A percentile compares a stretch with the other conserved stretches of the same genome.
These are phyloP conservation scores for Clepsis dumicolana DNA, from an alignment of 2,888 invertebrate genomes.

Conservation along the genomic window DNA sequence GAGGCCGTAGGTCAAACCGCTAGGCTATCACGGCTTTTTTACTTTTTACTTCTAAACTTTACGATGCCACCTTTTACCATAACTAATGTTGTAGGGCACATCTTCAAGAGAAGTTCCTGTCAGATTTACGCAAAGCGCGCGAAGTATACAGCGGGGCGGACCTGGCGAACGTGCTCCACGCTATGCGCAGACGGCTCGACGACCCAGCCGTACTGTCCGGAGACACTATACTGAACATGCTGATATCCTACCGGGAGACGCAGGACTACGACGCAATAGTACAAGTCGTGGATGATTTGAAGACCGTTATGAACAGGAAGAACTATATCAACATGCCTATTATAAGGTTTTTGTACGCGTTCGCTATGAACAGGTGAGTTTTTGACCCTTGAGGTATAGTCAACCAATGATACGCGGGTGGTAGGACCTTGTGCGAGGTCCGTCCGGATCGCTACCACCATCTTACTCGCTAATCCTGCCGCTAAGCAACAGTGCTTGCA, in stretches of 20 bases:
- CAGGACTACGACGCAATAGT: constrained; percentile 99
- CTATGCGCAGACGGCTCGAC: constrained; percentile 96
- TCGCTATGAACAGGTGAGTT: constrained; percentile 95
- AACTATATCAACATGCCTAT: constrained; percentile 96
- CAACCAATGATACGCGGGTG: too few species aligned
- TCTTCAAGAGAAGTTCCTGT: constrained; percentile 98
- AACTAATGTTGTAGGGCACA: constrained; percentile 90
- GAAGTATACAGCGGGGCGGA: constrained; percentile 95
- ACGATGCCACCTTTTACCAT: too few species aligned
- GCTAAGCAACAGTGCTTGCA: too few species aligned
- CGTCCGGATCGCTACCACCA: too few species aligned
- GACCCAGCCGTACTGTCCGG: constrained; percentile 98
- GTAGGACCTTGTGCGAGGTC: too few species aligned
- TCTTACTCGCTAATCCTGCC: too few species aligned
- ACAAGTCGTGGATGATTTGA: constrained; percentile 96
- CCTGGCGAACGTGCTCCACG: constrained; percentile 92
- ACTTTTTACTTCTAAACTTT: too few species aligned
- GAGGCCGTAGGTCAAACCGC: too few species aligned
- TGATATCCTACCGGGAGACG: constrained; percentile 96
- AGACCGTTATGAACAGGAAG: constrained; percentile 94
- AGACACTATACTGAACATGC: constrained; percentile 97
- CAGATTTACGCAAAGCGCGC: constrained; percentile 96
- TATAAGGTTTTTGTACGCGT: constrained; percentile 97
- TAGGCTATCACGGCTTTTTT: too few species aligned
- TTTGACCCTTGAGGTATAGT: too few species aligned